Conservation (phyloP, 2,888 invertebrate species). For the Caenorhabditis afra region DNA sequence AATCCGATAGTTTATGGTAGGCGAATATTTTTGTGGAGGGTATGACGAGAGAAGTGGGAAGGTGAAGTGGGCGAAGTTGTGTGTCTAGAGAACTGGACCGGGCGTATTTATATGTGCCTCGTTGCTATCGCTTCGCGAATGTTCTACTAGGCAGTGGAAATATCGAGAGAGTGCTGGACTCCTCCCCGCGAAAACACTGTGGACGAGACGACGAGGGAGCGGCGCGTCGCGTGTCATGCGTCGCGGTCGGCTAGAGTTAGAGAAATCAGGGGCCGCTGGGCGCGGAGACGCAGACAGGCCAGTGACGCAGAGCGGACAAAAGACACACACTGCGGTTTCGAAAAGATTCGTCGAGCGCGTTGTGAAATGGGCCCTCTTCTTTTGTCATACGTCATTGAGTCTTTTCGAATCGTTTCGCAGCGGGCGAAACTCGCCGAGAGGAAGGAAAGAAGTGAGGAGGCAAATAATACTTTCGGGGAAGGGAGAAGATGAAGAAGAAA, state of each 20-base stretch:
- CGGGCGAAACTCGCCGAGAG: not conserved
- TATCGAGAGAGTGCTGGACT: constrained; percentile 9
- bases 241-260: constrained; percentile 9
- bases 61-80: constrained; percentile 7
- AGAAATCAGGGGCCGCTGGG: not conserved
- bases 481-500: not conserved
- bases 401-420: constrained; percentile 33
- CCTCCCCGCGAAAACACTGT: not conserved
- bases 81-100: constrained; percentile 4
- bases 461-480: not conserved
- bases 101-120: constrained; percentile 38
- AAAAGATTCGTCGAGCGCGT: constrained; percentile 22
- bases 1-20: constrained; percentile 9
- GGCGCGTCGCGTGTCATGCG: constrained; percentile 31
- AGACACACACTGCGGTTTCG: constrained; percentile 1
- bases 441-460: not conserved
- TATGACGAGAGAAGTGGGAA: not conserved
- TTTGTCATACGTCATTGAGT: constrained; percentile 23
- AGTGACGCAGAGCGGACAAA: constrained; percentile 1
- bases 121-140: constrained; percentile 31
- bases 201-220: constrained; percentile 5
- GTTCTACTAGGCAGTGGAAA: constrained; percentile 29
- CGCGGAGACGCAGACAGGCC: constrained; percentile 3
- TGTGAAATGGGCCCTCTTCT: constrained; percentile 15
- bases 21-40: not conserved